Evolutionary conservation across 2,113 vertebrate genomes (phyloP).

Genomic region (Casuarius casuarius): DNA sequence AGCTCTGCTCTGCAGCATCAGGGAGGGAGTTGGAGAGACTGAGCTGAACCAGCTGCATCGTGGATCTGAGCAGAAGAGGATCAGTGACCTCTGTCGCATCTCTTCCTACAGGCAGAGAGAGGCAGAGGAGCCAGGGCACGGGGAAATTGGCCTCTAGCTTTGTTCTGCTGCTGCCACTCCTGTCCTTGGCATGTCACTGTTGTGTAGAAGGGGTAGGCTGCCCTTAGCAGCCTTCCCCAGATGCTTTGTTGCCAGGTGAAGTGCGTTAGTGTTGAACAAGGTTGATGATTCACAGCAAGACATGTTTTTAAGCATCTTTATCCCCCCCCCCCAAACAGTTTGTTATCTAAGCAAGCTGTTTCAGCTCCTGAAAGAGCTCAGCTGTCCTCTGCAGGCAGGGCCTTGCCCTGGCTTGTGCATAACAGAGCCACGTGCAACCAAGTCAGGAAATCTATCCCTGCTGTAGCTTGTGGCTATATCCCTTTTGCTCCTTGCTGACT

Average conservation of each 20-base stretch:
- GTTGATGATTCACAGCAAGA: not conserved
- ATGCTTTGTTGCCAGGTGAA: not conserved
- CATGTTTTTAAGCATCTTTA: not conserved
- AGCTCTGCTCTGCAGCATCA: too few species aligned
- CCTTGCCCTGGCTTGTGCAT: not conserved
- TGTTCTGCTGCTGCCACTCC: not conserved
- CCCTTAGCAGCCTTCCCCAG: not conserved
- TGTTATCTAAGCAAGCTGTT: not conserved
- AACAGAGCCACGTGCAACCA: not conserved
- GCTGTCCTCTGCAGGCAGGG: not conserved
- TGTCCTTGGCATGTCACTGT: not conserved
- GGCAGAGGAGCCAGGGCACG: not conserved
- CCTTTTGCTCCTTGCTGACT: slow-evolving; percentile 16
- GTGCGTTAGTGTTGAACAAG: not conserved
- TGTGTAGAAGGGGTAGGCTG: not conserved
- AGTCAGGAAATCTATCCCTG: not conserved
- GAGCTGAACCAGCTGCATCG: not conserved
- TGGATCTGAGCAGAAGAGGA: not conserved
- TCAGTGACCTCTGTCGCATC: not conserved
- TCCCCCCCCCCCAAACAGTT: not conserved
- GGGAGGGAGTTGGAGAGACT: not conserved
- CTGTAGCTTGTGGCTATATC: not conserved
- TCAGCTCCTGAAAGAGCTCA: not conserved
- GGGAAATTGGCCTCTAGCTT: not conserved
- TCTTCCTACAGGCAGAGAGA: not conserved